Evolutionary conservation across 2,888 invertebrate species (phyloP), one percentile per base, ranked within the genome.

Genomic region (Atrina japonica): DNA sequence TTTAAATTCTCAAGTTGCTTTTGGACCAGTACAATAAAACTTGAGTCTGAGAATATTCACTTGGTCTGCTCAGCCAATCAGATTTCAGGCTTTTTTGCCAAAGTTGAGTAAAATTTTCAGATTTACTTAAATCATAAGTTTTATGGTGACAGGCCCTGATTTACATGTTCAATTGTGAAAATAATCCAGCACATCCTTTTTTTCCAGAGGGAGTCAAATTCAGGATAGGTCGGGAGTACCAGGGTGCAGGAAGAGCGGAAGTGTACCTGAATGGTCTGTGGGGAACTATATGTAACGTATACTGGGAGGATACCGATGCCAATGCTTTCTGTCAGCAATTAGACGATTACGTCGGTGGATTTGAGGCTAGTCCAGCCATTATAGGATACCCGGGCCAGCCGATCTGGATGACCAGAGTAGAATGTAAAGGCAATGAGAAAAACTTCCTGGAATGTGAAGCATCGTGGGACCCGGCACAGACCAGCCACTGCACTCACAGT

Each of bases 341-440:
- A 25, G 66, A 81, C 1, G 78, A 79, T 14, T 80, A 73, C 64
- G 73, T 78, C 9, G 79, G 76, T 21, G 84, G 84, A 1, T 63
- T 67, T 18, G 76, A 79, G 52, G 59, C 74, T 9, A 73, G 73
- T 2, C 55, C 67, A 7, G 68, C 70, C 1, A 65, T 71, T 1
- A 30, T 58, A 1, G 80, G 78, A 1, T 29, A 56, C 2, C 55
- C 47, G 14, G 59, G 56, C 16, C 66, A 69, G 56, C 80, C 77
- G 14, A 77, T 94, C 81, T 92, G 93, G 88, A 94, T 95, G 91
- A 94, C 95, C 81, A 93, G 94, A 78, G 90, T 95, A 0, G 91
- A 92, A 43, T 95, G 95, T 84, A 85, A 89, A 0, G 95, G 95
- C 16, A 93, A 94, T 75, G 95, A 95, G 88, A 92, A 92, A 0